Evolutionary conservation across 1,140 invertebrate species (phyloP).

Genomic region (Aphis gossypii): DNA sequence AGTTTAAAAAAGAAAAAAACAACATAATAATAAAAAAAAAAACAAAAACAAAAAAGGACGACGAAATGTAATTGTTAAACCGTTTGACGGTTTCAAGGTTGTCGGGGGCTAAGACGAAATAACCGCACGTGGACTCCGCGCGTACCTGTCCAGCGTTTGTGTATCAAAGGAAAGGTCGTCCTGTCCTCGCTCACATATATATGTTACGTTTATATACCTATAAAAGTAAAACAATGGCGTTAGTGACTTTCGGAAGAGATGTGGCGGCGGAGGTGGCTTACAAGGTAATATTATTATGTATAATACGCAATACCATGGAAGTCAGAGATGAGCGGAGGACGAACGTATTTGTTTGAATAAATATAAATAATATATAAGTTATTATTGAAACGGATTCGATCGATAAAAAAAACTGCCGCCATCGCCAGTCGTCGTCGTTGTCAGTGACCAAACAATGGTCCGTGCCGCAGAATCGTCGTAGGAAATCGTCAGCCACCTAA

Average conservation of each 20-base stretch:
- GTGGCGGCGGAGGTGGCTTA: background rate
- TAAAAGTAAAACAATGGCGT: slow-evolving; percentile 26
- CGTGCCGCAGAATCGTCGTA: background rate
- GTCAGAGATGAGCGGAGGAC: background rate
- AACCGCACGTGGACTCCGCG: background rate
- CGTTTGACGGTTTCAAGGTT: slow-evolving; percentile 9
- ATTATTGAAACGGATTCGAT: slow-evolving; percentile 12
- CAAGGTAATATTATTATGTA: background rate
- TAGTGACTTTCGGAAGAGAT: background rate
- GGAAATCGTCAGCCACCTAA: slow-evolving; percentile 5
- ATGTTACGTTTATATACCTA: background rate
- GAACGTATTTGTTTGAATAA: slow-evolving; percentile 5
- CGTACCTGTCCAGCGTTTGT: background rate
- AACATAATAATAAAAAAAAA: background rate
- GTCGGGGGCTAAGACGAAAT: background rate
- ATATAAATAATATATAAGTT: background rate
- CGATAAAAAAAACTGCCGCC: background rate
- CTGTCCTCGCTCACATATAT: background rate
- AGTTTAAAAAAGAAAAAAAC: background rate
- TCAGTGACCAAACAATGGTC: background rate
- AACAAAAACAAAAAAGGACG: background rate
- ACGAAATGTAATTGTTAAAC: slow-evolving; percentile 27
- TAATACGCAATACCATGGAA: background rate
- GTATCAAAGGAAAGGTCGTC: background rate
- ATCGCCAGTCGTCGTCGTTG: background rate